Evolutionary conservation across 2,888 invertebrate species (phyloP), one percentile per base, ranked within the genome.

Genomic region (Drosophila koepferae): DNA sequence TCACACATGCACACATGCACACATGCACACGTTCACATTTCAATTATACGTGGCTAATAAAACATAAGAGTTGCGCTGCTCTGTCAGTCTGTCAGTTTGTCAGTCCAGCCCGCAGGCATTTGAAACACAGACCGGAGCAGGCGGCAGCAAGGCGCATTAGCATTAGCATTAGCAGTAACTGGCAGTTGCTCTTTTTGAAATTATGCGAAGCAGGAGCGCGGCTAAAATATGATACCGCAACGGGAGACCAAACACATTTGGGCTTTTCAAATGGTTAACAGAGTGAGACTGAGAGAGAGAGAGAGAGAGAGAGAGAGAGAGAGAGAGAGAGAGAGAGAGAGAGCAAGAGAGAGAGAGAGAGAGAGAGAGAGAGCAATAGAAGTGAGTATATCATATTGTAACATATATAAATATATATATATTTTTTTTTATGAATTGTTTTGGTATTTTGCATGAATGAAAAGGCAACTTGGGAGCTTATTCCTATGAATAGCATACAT

Each of bases 361-460:
- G 2, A 16, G 8, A 44, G 23, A 2, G 3, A 51, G 58, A n/a
- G 46, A 20, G 44, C n/a, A n/a, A n/a, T n/a, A n/a, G n/a, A n/a
- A n/a, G 31, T n/a, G 53, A 70, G 49, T 40, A 23, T 10, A 14
- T 40, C 36, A 58, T 66, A 76, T 72, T 68, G 79, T 79, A 81
- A 79, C 79, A 79, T 74, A 85, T 81, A 86, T 84, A 83, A n/a
- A n/a, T n/a, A n/a, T n/a, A n/a, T n/a, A n/a, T n/a, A n/a, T n/a
- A n/a, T n/a, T 20, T 79, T 71, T 89, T 81, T 89, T 89, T 86
- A 74, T 55, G 72, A 73, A 84, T 89, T 84, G 81, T 89, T 86
- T 89, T 74, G 72, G 81, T 72, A 68, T 86, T 83, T 74, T 69
- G 71, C 67, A 68, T 80, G 74, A 80, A 80, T 81, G 81, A 75